phyloP scores from a whole-genome alignment of 2,113 vertebrate genomes.

The Cavia aperea region DNA sequence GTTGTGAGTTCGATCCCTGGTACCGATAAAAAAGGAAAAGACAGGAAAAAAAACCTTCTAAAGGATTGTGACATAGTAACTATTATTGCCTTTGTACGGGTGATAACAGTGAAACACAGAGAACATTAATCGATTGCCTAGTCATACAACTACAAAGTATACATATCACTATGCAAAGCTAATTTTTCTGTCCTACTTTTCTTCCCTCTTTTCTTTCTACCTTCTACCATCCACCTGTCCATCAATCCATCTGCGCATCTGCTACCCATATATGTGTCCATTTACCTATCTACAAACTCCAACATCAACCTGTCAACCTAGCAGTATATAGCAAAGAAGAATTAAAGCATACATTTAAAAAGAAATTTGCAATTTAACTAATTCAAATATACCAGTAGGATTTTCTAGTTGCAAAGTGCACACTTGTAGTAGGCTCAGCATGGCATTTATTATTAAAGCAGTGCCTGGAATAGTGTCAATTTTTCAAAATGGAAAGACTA shows the following conservation, averaged over 20 bases:
- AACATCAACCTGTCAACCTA: neutral
- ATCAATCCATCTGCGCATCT: neutral
- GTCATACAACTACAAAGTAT: neutral
- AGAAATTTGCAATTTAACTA: conserved; percentile 34
- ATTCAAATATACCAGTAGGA: conserved; percentile 38
- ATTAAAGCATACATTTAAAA: conserved; percentile 5
- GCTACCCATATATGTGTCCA: neutral
- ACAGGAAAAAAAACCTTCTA: neutral
- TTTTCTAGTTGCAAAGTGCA: neutral
- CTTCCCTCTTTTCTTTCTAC: neutral
- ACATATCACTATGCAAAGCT: neutral
- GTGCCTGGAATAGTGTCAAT: neutral
- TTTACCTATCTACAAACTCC: neutral
- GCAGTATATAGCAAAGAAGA: neutral
- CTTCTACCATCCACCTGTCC: neutral
- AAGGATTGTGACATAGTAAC: neutral
- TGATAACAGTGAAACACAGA: neutral
- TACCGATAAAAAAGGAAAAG: too few species aligned
- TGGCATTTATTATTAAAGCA: conserved; percentile 34
- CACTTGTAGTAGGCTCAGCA: conserved; percentile 32
- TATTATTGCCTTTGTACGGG: neutral
- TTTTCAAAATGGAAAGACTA: conserved; percentile 42
- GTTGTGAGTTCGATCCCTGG: too few species aligned
- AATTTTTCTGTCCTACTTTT: neutral
- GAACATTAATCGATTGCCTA: neutral